These are phyloP conservation scores for Gila robusta DNA, from an alignment of 2,797 vertebrate genomes.

Conservation along the genomic window DNA sequence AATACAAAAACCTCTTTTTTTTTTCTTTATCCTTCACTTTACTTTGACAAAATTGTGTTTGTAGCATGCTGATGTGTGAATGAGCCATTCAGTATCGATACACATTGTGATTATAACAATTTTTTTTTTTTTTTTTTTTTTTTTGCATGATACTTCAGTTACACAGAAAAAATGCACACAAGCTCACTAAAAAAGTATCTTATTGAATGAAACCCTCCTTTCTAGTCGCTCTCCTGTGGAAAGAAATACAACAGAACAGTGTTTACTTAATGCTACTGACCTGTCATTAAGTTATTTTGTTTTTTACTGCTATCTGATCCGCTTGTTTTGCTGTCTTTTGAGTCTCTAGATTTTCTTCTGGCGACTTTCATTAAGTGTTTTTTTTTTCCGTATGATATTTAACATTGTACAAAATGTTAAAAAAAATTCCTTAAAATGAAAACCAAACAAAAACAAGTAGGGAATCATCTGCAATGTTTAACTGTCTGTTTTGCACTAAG, in stretches of 20 bases:
- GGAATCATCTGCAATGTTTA: constrained; percentile 83
- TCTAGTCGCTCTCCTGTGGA: constrained; percentile 84
- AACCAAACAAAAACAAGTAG: constrained; percentile 79
- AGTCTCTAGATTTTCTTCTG: constrained; percentile 70
- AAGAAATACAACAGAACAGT: constrained; percentile 75
- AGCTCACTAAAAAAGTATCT: constrained; percentile 46
- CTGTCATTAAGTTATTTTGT: constrained; percentile 86
- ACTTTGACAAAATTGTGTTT: constrained; percentile 45
- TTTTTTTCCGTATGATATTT: constrained; percentile 85
- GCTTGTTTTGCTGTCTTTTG: constrained; percentile 64
- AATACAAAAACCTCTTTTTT: constrained; percentile 5
- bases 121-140: no score
- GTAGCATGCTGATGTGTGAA: constrained; percentile 57
- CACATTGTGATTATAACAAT: constrained; percentile 41
- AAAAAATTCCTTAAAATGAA: constrained; percentile 66
- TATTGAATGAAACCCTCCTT: constrained; percentile 40
- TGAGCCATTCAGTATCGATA: constrained; percentile 54
- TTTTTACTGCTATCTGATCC: constrained; percentile 82
- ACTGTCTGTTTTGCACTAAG: constrained; percentile 90
- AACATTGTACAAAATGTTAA: constrained; percentile 86
- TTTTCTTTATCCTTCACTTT: constrained; percentile 53
- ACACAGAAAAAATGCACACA: constrained; percentile 39
- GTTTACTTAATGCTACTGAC: constrained; percentile 91
- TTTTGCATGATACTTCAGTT: constrained; percentile 56
- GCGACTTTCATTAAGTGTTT: constrained; percentile 69